These are phyloP conservation scores for Gambusia yucatana DNA, from an alignment of 2,797 vertebrate genomes.

Conservation along the genomic window DNA sequence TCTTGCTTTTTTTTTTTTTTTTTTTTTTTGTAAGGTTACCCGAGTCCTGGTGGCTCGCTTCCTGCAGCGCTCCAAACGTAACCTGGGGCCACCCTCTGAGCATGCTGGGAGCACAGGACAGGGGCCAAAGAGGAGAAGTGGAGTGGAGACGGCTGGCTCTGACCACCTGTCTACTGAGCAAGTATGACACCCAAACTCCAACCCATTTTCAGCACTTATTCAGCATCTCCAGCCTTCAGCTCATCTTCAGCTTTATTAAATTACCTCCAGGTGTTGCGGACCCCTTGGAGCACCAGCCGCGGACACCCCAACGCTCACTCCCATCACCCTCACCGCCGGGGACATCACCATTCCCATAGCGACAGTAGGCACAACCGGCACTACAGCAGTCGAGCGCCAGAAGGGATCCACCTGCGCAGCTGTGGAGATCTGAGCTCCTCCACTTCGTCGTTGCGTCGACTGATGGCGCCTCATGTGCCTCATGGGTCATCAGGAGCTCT, in stretches of 20 bases:
- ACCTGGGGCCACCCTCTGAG: constrained; percentile 77
- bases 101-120: constrained; percentile 75
- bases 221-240: background rate
- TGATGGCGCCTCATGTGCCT: constrained; percentile 80
- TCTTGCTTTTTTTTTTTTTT: background rate
- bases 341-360: constrained; percentile 81
- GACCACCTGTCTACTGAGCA: constrained; percentile 73
- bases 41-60: constrained; percentile 91
- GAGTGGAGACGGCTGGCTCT: constrained; percentile 56
- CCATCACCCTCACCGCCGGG: constrained; percentile 68
- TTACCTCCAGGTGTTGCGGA: constrained; percentile 72
- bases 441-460: constrained; percentile 81
- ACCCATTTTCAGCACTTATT: background rate
- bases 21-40: constrained; percentile 78
- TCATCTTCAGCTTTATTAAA: constrained; percentile 8
- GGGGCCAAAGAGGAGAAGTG: constrained; percentile 82
- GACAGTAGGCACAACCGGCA: constrained; percentile 81
- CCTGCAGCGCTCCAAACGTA: constrained; percentile 91
- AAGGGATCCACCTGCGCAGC: constrained; percentile 92
- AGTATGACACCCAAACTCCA: constrained; percentile 56
- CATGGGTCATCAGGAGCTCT: constrained; percentile 87
- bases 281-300: constrained; percentile 72
- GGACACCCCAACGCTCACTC: constrained; percentile 70
- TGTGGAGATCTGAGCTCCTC: constrained; percentile 94
- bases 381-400: constrained; percentile 63